phyloP scores from a whole-genome alignment of 37 sponge, comb jelly and placozoan genomes.

The Bolinopsis microptera region DNA sequence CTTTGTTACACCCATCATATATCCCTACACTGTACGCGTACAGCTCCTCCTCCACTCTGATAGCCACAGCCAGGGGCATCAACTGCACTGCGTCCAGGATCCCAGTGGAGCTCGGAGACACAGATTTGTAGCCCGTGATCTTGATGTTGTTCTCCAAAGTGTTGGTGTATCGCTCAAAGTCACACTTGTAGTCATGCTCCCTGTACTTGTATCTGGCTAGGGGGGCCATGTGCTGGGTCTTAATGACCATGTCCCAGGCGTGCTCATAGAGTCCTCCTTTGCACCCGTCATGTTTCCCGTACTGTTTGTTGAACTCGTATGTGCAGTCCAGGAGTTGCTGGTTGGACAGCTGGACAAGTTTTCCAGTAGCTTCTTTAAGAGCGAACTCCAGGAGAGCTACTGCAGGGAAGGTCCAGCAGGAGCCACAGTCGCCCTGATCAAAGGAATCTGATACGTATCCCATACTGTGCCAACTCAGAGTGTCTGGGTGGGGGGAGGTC shows the following conservation, averaged over 20 bases:
- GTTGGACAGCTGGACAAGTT: slow-evolving; percentile 12
- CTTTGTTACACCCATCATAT: neutral
- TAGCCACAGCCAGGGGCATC: slow-evolving; percentile 25
- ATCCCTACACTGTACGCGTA: neutral
- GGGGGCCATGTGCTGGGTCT: neutral
- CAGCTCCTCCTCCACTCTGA: neutral
- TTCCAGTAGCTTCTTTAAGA: neutral
- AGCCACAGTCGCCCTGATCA: neutral
- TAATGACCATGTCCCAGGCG: neutral
- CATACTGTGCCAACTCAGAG: slow-evolving; percentile 22
- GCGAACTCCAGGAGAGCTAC: slow-evolving; percentile 1
- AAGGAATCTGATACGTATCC: neutral
- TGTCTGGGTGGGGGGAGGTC: neutral
- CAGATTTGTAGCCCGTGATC: neutral
- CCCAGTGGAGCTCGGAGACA: neutral
- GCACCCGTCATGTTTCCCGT: neutral
- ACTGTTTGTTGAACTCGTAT: neutral
- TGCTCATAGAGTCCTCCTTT: neutral
- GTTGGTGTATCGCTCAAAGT: neutral
- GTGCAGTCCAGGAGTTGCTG: slow-evolving; percentile 24
- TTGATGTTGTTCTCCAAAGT: neutral
- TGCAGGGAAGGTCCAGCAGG: slow-evolving; percentile 13
- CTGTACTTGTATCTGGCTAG: slow-evolving; percentile 5
- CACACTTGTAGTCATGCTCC: neutral
- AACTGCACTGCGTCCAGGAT: neutral